Evolutionary conservation across 1,140 invertebrate species (phyloP), one percentile per base, ranked within the genome.

Genomic region (Battus philenor): DNA sequence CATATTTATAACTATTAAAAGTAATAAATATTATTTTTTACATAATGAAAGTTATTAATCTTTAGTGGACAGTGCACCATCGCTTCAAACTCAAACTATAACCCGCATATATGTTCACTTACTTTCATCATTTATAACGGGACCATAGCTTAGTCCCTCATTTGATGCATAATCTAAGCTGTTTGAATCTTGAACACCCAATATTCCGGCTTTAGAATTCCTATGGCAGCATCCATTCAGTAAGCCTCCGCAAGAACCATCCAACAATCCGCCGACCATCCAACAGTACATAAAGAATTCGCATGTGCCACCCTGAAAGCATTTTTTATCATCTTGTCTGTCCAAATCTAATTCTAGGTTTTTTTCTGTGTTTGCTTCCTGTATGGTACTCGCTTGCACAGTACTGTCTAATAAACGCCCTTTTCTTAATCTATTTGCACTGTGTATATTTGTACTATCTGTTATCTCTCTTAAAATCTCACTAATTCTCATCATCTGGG

Each of bases 211-310:
- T 84, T 93, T 93, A 49, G 90, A 90, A 62, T 91, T 90, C 77
- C 92, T 90, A 68, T 94, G 92, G 84, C 95, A 97, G 89, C 96
- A 97, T 49, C 94, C 94, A 70, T 92, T 94, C 54, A 97, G 89
- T 67, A 97, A 88, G 47, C 92, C 90, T 62, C 93, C 93, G 83
- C 95, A 97, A 62, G 93, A 90, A 62, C 93, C 93, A 68, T 96
- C 94, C 64, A 97, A 89, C 49, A 95, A 89, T 48, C 95, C 95
- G 51, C 94, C 94, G 30, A 93, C 90, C 88, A 97, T 91, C 95
- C 95, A 97, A 86, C 95, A 97, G 72, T 93, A 91, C 58, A 97
- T 88, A 88, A 97, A 96, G 88, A 97, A 97, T 87, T 97, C 94
- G 81, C 95, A 97, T 55, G 90, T 93, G 29, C 94, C 93, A 58